Evolutionary conservation across 2,797 vertebrate genomes (phyloP).

Genomic region (Phrynocephalus guinanensis): DNA sequence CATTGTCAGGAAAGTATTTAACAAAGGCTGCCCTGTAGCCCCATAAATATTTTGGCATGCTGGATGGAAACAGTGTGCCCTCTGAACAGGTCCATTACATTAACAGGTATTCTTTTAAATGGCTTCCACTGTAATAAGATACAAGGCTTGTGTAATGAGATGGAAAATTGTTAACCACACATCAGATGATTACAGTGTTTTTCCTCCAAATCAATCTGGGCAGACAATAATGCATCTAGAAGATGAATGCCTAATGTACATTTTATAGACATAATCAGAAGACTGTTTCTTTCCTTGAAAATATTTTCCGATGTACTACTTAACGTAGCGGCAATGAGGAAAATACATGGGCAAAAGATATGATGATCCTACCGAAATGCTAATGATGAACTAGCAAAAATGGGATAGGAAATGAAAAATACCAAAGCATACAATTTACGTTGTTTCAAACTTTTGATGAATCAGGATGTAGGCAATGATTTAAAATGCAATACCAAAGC

Average conservation of each 20-base stretch:
- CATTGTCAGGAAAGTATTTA: conserved; percentile 31
- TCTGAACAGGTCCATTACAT: conserved; percentile 60
- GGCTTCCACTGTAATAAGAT: conserved; percentile 61
- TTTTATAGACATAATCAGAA: conserved; percentile 59
- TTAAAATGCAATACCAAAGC: not conserved
- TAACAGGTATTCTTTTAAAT: conserved; percentile 72
- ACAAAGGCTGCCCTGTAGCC: conserved; percentile 47
- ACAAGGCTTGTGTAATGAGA: conserved; percentile 72
- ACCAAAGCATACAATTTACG: not conserved
- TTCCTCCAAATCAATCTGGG: conserved; percentile 72
- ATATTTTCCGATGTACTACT: conserved; percentile 58
- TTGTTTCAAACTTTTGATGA: not conserved
- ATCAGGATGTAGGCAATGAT: not conserved
- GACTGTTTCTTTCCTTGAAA: conserved; percentile 57
- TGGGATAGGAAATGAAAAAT: not conserved
- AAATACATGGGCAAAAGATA: conserved; percentile 35
- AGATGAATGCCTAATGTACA: conserved; percentile 54
- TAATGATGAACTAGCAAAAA: not conserved
- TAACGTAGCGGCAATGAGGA: conserved; percentile 29
- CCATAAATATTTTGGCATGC: conserved; percentile 67
- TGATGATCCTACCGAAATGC: not conserved
- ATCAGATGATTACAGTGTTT: conserved; percentile 62
- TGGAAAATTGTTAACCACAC: conserved; percentile 70
- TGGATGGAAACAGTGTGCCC: conserved; percentile 63
- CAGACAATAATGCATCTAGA: conserved; percentile 72